Conservation (phyloP, 2,113 vertebrate species). For the Ondatra zibethicus region DNA sequence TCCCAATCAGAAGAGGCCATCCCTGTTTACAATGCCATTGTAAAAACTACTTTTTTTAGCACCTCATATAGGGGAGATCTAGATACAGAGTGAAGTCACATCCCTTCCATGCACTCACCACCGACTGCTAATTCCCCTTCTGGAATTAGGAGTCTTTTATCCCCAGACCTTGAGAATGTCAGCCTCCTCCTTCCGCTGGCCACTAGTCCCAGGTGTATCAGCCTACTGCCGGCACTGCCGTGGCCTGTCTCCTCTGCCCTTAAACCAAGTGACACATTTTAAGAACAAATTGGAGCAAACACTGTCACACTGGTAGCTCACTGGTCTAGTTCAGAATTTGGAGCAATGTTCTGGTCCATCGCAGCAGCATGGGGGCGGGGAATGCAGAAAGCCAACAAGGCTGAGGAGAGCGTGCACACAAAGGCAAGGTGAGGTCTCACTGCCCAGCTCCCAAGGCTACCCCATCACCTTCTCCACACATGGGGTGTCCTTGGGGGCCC, state of each 20-base stretch:
- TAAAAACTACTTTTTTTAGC: neutral
- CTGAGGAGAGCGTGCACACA: fast-evolving
- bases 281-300: neutral
- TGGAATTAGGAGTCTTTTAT: neutral
- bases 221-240: fast-evolving
- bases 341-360: neutral
- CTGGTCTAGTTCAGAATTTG: neutral
- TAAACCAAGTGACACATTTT: neutral
- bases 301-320: neutral
- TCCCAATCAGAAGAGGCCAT: neutral
- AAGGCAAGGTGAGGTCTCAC: no score
- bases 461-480: neutral
- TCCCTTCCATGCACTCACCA: fast-evolving
- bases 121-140: neutral
- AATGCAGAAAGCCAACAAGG: neutral
- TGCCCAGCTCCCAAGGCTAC: neutral
- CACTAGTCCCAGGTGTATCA: fast-evolving
- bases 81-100: neutral
- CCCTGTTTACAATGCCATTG: neutral
- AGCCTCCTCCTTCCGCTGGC: neutral
- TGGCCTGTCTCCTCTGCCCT: neutral
- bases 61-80: neutral
- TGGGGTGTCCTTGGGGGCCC: neutral
- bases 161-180: neutral
- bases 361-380: no score